Percentiles rank a stretch among this genome's conserved stretches.
These are phyloP conservation scores for Agapostemon virescens DNA, from an alignment of 2,888 invertebrate genomes.

Conservation along the genomic window DNA sequence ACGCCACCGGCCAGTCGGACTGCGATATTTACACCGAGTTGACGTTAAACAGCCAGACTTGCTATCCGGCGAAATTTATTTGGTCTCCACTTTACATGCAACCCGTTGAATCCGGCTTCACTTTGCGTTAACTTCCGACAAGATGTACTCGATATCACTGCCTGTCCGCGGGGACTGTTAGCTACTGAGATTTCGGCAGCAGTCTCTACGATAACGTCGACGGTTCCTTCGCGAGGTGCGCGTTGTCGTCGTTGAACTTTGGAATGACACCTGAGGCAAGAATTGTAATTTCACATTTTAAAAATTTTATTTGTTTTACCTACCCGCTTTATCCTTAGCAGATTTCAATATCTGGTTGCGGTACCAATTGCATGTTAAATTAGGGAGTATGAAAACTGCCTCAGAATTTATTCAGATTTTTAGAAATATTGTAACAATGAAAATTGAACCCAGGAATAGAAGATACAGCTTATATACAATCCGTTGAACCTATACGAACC, in stretches of 20 bases:
- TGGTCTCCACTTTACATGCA: slow-evolving; percentile 32
- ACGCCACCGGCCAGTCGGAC: slow-evolving; percentile 20
- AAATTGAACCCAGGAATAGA: too few relatives aligned
- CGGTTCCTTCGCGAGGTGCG: neutral
- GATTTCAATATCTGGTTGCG: too few relatives aligned
- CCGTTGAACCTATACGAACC: too few relatives aligned
- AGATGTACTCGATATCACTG: neutral
- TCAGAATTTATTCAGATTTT: too few relatives aligned
- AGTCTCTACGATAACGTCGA: neutral
- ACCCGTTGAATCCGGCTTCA: slow-evolving; percentile 12
- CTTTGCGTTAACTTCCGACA: neutral
- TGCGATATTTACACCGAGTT: slow-evolving; percentile 31
- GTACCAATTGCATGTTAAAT: too few relatives aligned
- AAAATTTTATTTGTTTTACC: neutral
- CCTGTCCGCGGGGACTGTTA: neutral
- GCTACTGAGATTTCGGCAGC: neutral
- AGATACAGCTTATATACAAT: too few relatives aligned
- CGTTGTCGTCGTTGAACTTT: neutral
- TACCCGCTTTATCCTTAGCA: too few relatives aligned
- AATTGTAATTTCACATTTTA: neutral
- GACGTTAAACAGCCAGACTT: slow-evolving; percentile 12
- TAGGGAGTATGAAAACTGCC: too few relatives aligned
- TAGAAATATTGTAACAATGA: too few relatives aligned
- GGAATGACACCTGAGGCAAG: neutral
- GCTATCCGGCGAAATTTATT: slow-evolving; percentile 22